Conservation (phyloP, 2,113 vertebrate genomes). For the Forbesichthys papilliferus region DNA sequence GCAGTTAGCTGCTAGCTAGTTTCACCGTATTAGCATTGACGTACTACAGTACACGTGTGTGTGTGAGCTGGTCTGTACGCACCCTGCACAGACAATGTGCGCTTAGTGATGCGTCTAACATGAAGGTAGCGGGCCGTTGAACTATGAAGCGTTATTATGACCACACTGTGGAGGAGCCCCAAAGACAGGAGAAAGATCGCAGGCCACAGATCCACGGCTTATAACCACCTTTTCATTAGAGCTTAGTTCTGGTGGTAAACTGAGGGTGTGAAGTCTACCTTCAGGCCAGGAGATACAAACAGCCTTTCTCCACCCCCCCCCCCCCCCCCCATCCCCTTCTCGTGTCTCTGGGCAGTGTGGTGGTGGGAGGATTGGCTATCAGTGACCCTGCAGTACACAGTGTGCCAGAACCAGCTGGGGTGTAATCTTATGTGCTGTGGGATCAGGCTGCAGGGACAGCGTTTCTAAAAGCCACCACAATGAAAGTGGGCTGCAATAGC, state of each 20-base stretch:
- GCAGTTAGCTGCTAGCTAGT: slow-evolving; percentile 19
- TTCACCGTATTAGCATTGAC: slow-evolving; percentile 17
- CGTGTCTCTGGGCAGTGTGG: slow-evolving; percentile 37
- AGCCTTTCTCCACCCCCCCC: slow-evolving; percentile 46
- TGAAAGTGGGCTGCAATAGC: slow-evolving; percentile 57
- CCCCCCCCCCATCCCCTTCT: background rate
- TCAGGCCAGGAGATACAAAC: slow-evolving; percentile 47
- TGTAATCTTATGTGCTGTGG: slow-evolving; percentile 71
- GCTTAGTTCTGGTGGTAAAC: slow-evolving; percentile 9
- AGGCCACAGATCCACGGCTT: background rate
- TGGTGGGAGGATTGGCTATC: slow-evolving; percentile 57
- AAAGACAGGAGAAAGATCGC: background rate
- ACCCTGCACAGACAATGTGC: slow-evolving; percentile 26
- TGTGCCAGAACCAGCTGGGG: slow-evolving; percentile 71
- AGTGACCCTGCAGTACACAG: slow-evolving; percentile 69
- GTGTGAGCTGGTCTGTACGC: slow-evolving; percentile 27
- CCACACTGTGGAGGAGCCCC: background rate
- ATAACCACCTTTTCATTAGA: slow-evolving; percentile 6
- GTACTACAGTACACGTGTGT: slow-evolving; percentile 18
- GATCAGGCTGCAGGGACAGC: slow-evolving; percentile 61
- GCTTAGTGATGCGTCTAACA: slow-evolving; percentile 21
- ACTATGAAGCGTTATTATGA: slow-evolving; percentile 20
- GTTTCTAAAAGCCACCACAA: slow-evolving; percentile 65
- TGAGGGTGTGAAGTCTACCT: slow-evolving; percentile 39
- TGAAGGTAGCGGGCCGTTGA: slow-evolving; percentile 22